phyloP scores from a whole-genome alignment of 2,797 vertebrate genomes.

The Diceros bicornis region DNA sequence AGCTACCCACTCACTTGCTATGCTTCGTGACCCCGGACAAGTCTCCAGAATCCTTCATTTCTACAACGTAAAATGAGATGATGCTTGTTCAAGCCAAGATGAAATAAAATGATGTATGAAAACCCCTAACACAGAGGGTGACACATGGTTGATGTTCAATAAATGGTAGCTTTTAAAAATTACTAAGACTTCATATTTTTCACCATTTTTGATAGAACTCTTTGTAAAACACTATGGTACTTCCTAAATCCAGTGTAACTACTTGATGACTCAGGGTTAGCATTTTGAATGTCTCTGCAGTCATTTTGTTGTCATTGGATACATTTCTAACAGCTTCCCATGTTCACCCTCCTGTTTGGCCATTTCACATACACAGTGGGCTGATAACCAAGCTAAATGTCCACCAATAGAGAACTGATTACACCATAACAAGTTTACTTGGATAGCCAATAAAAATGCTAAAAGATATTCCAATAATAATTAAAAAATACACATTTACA shows the following conservation, averaged over 20 bases:
- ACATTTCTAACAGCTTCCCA: constrained; percentile 15
- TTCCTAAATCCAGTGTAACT: constrained; percentile 38
- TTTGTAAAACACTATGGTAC: constrained; percentile 40
- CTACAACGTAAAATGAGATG: background rate
- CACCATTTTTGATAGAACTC: constrained; percentile 46
- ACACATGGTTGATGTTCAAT: background rate
- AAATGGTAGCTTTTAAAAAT: constrained; percentile 50
- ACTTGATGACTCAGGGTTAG: constrained; percentile 6
- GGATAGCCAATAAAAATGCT: background rate
- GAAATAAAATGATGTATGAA: background rate
- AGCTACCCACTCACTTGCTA: background rate
- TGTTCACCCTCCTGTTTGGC: background rate
- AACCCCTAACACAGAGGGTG: background rate
- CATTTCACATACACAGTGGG: background rate
- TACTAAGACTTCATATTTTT: constrained; percentile 56
- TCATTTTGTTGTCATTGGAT: background rate
- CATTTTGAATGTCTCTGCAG: background rate
- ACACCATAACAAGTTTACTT: background rate
- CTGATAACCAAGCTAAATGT: background rate
- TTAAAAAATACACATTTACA: background rate
- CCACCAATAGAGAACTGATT: background rate
- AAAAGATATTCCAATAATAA: background rate
- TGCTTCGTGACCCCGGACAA: background rate
- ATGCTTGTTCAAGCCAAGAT: background rate
- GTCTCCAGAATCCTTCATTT: background rate